These are phyloP conservation scores for Linyphia triangularis DNA, from an alignment of 2,888 invertebrate genomes.

Conservation along the genomic window DNA sequence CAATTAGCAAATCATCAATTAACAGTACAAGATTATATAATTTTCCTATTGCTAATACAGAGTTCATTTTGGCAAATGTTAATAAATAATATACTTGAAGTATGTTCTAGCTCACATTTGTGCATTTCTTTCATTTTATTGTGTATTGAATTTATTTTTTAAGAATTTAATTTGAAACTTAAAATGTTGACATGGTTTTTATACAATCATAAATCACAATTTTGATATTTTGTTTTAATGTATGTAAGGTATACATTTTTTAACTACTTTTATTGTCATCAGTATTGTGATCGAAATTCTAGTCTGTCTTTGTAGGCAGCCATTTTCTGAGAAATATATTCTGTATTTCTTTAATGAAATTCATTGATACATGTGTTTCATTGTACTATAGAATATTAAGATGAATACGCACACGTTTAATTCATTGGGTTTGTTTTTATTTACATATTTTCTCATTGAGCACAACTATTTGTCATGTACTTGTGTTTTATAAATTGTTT, in stretches of 20 bases:
- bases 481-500: slow-evolving; percentile 52
- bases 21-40: too few relatives aligned
- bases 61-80: too few relatives aligned
- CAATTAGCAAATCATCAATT: too few relatives aligned
- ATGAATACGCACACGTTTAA: slow-evolving; percentile 38
- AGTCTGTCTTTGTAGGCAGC: background rate
- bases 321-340: slow-evolving; percentile 15
- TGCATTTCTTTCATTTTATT: background rate
- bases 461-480: slow-evolving; percentile 30
- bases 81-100: background rate
- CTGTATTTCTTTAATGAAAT: slow-evolving; percentile 24
- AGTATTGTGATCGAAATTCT: background rate
- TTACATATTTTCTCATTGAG: slow-evolving; percentile 26
- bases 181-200: too few relatives aligned
- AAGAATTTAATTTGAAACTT: background rate
- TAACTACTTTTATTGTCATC: background rate
- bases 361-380: slow-evolving; percentile 10
- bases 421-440: slow-evolving; percentile 23
- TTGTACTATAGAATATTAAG: slow-evolving; percentile 4
- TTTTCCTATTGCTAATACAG: too few relatives aligned
- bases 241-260: background rate
- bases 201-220: background rate
- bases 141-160: background rate
- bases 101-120: background rate
- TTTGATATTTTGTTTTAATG: background rate